These are phyloP conservation scores for Urophycis tenuis DNA, from an alignment of 2,797 vertebrate genomes.

Conservation along the genomic window DNA sequence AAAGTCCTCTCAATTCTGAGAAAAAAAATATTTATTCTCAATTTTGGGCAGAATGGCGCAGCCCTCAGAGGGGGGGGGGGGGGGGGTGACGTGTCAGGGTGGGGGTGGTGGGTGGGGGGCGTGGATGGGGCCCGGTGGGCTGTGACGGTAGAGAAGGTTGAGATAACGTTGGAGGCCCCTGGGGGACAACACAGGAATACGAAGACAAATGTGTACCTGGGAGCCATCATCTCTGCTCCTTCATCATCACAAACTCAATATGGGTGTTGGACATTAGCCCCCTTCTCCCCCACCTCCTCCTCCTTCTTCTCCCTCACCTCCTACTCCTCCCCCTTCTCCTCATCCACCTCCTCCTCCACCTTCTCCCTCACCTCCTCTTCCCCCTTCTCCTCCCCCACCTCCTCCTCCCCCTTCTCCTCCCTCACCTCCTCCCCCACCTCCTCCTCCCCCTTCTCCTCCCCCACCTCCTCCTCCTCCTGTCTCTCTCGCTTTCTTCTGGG, in stretches of 20 bases:
- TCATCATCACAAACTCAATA: conserved; percentile 66
- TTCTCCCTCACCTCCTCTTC: neutral
- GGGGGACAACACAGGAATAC: conserved; percentile 38
- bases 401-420: no score
- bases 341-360: no score
- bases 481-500: neutral
- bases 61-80: no score
- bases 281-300: no score
- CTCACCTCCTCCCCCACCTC: neutral
- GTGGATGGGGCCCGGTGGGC: conserved; percentile 38
- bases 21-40: no score
- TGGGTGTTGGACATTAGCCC: conserved; percentile 37
- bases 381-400: no score
- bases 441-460: no score
- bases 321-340: no score
- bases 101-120: conserved; percentile 28
- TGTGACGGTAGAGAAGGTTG: conserved; percentile 40
- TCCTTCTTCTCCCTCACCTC: no score
- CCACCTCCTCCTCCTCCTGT: no score
- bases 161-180: conserved; percentile 18
- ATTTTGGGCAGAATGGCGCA: neutral
- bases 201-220: conserved; percentile 65
- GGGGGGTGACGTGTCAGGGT: no score
- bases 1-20: neutral
- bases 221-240: conserved; percentile 56